phyloP scores from a whole-genome alignment of 2,888 invertebrate species.

The Stenodera caucasica region DNA sequence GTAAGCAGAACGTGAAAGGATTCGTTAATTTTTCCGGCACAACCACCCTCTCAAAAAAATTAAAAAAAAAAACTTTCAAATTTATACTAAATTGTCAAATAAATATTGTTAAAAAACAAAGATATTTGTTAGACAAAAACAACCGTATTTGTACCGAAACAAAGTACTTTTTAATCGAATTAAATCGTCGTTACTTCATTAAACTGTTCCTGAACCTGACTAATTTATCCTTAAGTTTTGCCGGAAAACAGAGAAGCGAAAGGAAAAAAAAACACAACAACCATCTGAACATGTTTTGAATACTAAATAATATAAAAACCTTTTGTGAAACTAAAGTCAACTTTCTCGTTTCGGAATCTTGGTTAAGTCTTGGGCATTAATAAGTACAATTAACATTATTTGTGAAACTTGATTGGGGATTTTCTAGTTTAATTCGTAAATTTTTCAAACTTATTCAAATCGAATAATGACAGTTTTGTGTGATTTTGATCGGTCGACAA shows the following conservation, averaged over 20 bases:
- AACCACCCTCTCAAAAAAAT: neutral
- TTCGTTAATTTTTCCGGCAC: neutral
- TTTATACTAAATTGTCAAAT: neutral
- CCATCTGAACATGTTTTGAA: slow-evolving; percentile 2
- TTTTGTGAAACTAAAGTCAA: slow-evolving; percentile 2
- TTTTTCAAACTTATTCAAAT: neutral
- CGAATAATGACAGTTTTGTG: neutral
- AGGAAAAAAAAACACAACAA: too few species aligned
- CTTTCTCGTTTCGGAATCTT: slow-evolving; percentile 4
- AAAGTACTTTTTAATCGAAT: slow-evolving; percentile 5
- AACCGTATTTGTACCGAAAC: neutral
- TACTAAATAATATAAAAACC: neutral
- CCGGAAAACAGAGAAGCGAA: neutral
- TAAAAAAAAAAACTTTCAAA: neutral
- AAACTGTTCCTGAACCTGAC: slow-evolving; percentile 4
- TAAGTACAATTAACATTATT: neutral
- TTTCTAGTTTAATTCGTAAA: too few species aligned
- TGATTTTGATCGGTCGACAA: neutral
- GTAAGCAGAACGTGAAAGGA: neutral
- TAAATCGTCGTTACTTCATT: slow-evolving; percentile 7
- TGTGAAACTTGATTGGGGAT: neutral
- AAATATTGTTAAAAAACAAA: too few species aligned
- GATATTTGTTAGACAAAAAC: neutral
- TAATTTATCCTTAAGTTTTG: slow-evolving; percentile 1
- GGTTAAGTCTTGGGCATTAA: neutral